Conservation (phyloP, 2,113 vertebrate species). For the Charina bottae region DNA sequence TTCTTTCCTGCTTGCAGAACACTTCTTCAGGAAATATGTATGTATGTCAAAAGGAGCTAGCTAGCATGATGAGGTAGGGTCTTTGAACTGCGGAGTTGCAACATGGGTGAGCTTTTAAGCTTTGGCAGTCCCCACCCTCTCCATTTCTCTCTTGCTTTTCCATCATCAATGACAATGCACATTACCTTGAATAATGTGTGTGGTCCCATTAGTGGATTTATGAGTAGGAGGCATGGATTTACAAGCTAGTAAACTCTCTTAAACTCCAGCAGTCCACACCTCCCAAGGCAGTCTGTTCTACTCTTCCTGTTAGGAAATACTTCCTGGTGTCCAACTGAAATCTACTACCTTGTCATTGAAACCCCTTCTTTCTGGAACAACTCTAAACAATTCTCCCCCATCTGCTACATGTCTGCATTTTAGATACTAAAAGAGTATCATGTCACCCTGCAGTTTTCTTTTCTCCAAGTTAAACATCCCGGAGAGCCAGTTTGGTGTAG, state of each 20-base stretch:
- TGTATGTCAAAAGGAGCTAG: slow-evolving; percentile 19
- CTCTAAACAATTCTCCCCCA: neutral
- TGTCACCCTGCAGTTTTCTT: neutral
- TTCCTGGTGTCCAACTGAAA: neutral
- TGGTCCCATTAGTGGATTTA: neutral
- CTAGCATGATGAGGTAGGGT: slow-evolving; percentile 17
- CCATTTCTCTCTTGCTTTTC: neutral
- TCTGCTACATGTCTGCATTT: neutral
- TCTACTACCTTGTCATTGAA: neutral
- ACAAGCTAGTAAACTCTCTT: neutral
- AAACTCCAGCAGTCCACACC: neutral
- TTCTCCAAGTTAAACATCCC: neutral
- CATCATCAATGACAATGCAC: slow-evolving; percentile 27
- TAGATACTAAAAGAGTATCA: neutral
- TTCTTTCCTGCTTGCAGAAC: slow-evolving; percentile 31
- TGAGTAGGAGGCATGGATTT: neutral
- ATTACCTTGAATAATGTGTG: neutral
- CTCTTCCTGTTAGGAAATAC: neutral
- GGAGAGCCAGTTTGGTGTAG: neutral
- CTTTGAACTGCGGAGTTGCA: slow-evolving; percentile 35
- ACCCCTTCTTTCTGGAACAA: neutral
- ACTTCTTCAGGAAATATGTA: slow-evolving; percentile 41
- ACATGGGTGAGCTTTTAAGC: slow-evolving; percentile 39
- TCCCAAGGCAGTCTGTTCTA: neutral
- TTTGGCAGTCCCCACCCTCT: slow-evolving; percentile 9